Conservation (phyloP, 2,888 invertebrate species). For the Epinotia ramella region DNA sequence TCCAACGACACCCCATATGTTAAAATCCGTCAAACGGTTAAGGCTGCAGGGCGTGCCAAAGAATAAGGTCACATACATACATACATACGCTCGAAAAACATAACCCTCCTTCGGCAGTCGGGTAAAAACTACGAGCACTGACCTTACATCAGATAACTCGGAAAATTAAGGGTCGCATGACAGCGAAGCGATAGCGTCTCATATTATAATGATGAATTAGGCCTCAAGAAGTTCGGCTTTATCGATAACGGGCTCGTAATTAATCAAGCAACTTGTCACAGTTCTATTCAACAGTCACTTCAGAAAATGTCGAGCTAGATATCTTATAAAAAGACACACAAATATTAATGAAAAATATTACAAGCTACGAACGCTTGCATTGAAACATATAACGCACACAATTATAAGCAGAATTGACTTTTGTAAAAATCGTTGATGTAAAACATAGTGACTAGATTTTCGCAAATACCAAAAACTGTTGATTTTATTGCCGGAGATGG, state of each 20-base stretch:
- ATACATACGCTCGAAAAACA: too few species aligned
- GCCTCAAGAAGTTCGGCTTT: conserved; percentile 48
- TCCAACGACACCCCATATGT: too few species aligned
- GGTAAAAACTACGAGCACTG: background rate
- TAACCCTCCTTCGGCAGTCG: too few species aligned
- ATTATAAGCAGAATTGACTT: too few species aligned
- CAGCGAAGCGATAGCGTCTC: conserved; percentile 46
- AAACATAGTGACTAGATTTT: background rate
- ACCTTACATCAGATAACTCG: conserved; percentile 1
- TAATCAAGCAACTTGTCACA: conserved; percentile 48
- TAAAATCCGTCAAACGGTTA: too few species aligned
- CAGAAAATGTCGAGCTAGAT: background rate
- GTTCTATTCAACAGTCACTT: background rate
- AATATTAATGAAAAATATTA: too few species aligned
- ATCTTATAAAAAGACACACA: background rate
- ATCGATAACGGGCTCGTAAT: conserved; percentile 51
- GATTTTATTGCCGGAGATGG: background rate
- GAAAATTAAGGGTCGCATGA: conserved; percentile 41
- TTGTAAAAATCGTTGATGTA: background rate
- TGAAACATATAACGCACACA: too few species aligned
- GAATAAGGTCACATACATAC: too few species aligned
- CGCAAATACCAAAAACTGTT: background rate
- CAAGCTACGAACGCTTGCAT: too few species aligned
- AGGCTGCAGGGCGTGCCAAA: too few species aligned
- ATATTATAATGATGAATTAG: conserved; percentile 52